A percentile compares a stretch with the other conserved stretches of the same genome.
These are phyloP conservation scores for Lepidurus arcticus DNA, from an alignment of 1,140 invertebrate species.

Conservation along the genomic window DNA sequence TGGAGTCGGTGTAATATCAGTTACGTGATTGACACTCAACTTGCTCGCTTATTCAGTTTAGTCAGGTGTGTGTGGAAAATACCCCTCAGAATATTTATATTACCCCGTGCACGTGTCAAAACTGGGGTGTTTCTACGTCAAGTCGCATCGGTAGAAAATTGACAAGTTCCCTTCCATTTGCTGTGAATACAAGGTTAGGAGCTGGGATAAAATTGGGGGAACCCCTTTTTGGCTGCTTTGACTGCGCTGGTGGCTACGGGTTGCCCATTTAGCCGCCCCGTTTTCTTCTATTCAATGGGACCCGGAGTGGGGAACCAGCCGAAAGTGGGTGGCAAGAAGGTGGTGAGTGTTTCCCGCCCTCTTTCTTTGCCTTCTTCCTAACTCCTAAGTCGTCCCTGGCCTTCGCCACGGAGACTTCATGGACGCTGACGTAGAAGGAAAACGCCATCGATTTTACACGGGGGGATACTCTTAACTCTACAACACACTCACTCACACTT, in stretches of 20 bases:
- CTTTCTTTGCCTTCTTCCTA: slow-evolving; percentile 5
- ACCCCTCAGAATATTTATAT: not conserved
- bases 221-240: not conserved
- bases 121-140: not conserved
- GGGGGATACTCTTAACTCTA: slow-evolving; percentile 14
- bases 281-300: slow-evolving; percentile 13
- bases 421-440: slow-evolving; percentile 20
- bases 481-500: slow-evolving; percentile 20
- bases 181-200: not conserved
- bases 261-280: slow-evolving; percentile 20
- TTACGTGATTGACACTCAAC: not conserved
- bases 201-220: slow-evolving; percentile 19
- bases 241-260: slow-evolving; percentile 16
- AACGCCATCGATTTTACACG: slow-evolving; percentile 21
- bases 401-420: slow-evolving; percentile 20
- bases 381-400: slow-evolving; percentile 11
- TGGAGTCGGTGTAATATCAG: not conserved
- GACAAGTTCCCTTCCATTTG: not conserved
- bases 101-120: not conserved
- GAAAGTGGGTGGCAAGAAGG: not conserved
- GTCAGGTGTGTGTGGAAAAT: not conserved
- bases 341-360: slow-evolving; percentile 1
- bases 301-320: not conserved
- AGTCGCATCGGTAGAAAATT: not conserved
- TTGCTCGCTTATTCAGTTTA: not conserved